phyloP scores from a whole-genome alignment of 2,888 invertebrate species.

The Harpalus rubripes region DNA sequence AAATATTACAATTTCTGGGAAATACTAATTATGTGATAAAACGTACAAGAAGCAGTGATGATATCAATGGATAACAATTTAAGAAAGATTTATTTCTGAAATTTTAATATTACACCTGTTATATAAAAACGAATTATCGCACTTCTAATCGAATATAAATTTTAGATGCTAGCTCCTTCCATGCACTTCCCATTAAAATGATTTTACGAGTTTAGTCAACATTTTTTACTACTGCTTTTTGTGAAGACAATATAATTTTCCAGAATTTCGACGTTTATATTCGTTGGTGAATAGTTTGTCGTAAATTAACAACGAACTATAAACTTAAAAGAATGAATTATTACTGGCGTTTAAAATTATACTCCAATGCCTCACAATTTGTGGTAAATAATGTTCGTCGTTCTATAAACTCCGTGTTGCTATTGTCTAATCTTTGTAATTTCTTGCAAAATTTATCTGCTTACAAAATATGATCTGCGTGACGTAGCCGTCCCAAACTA shows the following conservation, averaged over 20 bases:
- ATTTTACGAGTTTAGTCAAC: slow-evolving; percentile 49
- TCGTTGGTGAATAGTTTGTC: background rate
- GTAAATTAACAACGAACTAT: slow-evolving; percentile 40
- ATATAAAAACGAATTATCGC: slow-evolving; percentile 32
- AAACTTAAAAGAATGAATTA: slow-evolving; percentile 14
- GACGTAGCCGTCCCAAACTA: too few species aligned
- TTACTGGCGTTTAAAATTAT: background rate
- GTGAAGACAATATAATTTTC: slow-evolving; percentile 54
- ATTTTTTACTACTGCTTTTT: slow-evolving; percentile 39
- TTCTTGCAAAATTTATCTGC: too few species aligned
- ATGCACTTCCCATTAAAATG: slow-evolving; percentile 37
- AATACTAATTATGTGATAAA: slow-evolving; percentile 34
- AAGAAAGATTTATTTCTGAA: slow-evolving; percentile 40
- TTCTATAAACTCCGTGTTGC: too few species aligned
- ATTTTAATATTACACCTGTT: slow-evolving; percentile 43
- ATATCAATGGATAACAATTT: slow-evolving; percentile 35
- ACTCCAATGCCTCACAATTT: background rate
- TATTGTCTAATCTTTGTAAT: too few species aligned
- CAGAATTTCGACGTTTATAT: slow-evolving; percentile 53
- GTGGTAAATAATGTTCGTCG: too few species aligned
- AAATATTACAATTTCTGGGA: slow-evolving; percentile 8
- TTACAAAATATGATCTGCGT: too few species aligned
- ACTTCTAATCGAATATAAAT: slow-evolving; percentile 32
- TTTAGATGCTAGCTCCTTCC: slow-evolving; percentile 43
- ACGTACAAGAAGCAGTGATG: slow-evolving; percentile 12